Evolutionary conservation across 2,113 vertebrate species (phyloP), one percentile per base, ranked within the genome.

Genomic region (Pandion haliaetus): DNA sequence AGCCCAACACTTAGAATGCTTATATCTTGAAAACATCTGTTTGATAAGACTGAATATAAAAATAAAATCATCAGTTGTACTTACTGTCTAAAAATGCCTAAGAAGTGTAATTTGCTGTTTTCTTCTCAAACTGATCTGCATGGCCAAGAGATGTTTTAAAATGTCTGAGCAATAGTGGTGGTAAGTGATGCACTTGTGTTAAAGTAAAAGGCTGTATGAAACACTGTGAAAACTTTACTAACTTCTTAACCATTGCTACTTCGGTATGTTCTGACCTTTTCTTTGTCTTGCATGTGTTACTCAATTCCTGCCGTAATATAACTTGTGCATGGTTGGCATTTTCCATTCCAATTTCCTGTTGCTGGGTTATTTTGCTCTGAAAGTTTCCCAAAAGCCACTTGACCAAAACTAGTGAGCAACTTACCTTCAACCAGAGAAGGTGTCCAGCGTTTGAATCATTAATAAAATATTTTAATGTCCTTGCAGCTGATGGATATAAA

Each of bases 161-260:
- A 88, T 94, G 57, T 98, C 95, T 97, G 97, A 98, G 96, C 97
- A 98, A 32, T 94, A 86, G 96, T 97, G 97, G 95, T 98, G 97
- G 96, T 98, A 86, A 97, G 96, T 98, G 96, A 92, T 97, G 96
- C 96, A 78, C 92, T 97, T 61, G 92, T 98, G 97, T 97, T 97
- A 74, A 97, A 95, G 96, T 98, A 95, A 96, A 97, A 98, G 97
- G 96, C 96, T 98, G 71, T 98, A 93, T 96, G 97, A 97, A 97
- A 98, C 98, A 98, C 98, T 98, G 98, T 98, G 98, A 98, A 96
- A 97, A 96, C 85, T 97, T 97, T 86, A 95, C 95, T 90, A 94
- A 97, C 38, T 97, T 97, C 94, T 95, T 96, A 95, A 91, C 94
- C 95, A 82, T 97, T 95, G 96, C 95, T 95, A 90, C 88, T 90